These are phyloP conservation scores for Anagyrus pseudococci DNA, from an alignment of 2,888 invertebrate species.

Conservation along the genomic window DNA sequence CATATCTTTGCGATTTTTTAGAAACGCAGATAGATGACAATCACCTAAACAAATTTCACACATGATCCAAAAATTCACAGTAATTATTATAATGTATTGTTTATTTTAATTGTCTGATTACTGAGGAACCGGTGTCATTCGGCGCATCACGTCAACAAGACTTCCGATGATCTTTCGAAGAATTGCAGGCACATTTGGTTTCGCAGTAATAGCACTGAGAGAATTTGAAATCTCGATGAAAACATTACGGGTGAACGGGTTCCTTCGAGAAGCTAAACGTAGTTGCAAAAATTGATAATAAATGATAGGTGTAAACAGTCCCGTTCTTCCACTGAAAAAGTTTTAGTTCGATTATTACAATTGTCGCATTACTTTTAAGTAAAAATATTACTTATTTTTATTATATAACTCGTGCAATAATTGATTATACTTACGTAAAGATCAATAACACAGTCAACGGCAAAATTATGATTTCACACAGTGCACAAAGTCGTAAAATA, in stretches of 20 bases:
- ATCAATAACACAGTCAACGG: slow-evolving; percentile 82
- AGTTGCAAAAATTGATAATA: slow-evolving; percentile 96
- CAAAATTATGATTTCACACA: slow-evolving; percentile 92
- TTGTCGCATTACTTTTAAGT: not conserved
- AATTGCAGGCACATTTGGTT: slow-evolving; percentile 74
- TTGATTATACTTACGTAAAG: slow-evolving; percentile 76
- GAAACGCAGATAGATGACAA: slow-evolving; percentile 10
- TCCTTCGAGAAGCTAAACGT: slow-evolving; percentile 92
- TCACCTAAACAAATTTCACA: slow-evolving; percentile 21
- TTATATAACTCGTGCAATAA: slow-evolving; percentile 1
- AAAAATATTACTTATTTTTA: not conserved
- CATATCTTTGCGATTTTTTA: slow-evolving; percentile 16
- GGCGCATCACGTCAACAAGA: slow-evolving; percentile 74
- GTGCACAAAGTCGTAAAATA: slow-evolving; percentile 88
- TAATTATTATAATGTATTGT: not conserved
- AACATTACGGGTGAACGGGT: slow-evolving; percentile 93
- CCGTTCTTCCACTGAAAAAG: slow-evolving; percentile 82
- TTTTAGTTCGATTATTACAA: too few species aligned
- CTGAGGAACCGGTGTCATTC: slow-evolving; percentile 71
- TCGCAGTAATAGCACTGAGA: slow-evolving; percentile 72
- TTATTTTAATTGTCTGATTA: slow-evolving; percentile 41
- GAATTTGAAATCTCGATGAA: slow-evolving; percentile 85
- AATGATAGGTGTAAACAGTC: slow-evolving; percentile 90
- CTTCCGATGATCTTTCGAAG: slow-evolving; percentile 68
- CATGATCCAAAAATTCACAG: slow-evolving; percentile 16